phyloP scores from a whole-genome alignment of 2,797 vertebrate species.

The Amblyraja radiata region DNA sequence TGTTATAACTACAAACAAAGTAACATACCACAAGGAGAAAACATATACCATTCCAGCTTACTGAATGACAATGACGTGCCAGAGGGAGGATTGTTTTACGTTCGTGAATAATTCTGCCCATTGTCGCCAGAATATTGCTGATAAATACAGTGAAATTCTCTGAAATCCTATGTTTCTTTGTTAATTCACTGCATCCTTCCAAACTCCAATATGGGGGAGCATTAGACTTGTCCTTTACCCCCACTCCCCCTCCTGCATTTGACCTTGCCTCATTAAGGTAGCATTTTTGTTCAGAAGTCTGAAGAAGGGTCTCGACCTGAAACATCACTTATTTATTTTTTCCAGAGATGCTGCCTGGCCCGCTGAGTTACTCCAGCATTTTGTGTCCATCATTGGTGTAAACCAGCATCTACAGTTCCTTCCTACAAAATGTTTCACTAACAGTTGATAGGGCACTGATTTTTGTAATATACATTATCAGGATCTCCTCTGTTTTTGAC shows the following conservation, averaged over 20 bases:
- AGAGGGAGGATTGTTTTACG: background rate
- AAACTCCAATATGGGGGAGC: background rate
- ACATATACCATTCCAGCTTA: background rate
- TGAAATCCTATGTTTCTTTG: background rate
- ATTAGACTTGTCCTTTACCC: background rate
- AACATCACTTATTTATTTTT: too few species aligned
- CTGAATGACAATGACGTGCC: background rate
- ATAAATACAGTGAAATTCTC: background rate
- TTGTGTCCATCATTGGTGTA: too few species aligned
- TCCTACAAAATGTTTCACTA: background rate
- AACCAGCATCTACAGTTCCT: too few species aligned
- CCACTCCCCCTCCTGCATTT: background rate
- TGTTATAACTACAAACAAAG: background rate
- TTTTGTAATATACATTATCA: background rate
- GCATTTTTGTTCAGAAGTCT: too few species aligned
- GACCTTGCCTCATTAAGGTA: background rate
- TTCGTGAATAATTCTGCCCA: background rate
- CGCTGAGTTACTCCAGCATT: too few species aligned
- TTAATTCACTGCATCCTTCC: background rate
- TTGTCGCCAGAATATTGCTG: background rate
- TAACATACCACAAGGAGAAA: background rate
- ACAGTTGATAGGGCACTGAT: background rate
- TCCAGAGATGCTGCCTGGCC: too few species aligned
- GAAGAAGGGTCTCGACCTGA: too few species aligned
- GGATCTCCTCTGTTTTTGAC: background rate